Base-by-base conservation (phyloP, 2,113 vertebrate genomes). In the Phalacrocorax carbo region DNA sequence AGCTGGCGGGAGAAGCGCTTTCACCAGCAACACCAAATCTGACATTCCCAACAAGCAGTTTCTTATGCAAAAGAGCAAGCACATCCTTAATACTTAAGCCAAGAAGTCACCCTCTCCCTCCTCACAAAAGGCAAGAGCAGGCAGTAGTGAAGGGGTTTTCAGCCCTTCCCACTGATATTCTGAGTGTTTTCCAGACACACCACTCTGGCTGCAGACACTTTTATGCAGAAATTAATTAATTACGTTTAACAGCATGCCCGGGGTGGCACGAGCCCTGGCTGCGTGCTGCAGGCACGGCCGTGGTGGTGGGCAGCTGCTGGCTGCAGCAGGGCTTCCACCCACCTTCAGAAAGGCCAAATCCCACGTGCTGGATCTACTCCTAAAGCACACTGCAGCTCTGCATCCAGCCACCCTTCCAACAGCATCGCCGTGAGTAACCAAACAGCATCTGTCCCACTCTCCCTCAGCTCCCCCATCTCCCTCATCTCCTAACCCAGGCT, bases 11-110 rank as follows among this genome's bases (percentile, higher is more conserved):
- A 52, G 42, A 52, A 1, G 5, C 65, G 40, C 25, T 48, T 29
- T 23, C 2, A 0, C 16, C 69, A 19, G 1, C 0, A 2, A 30
- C 51, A 3, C 29, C 0, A 8, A 17, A 13, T 10, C 20, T 1
- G 9, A 42, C 4, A 0, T 29, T n/a, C 16, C 40, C 38, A 38
- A 29, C 11, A 0, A 36, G 48, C 26, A 7, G 32, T 14, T 38
- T 52, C 13, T 8, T 9, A 6, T 4, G 19, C 38, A 15, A 6
- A 58, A 32, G 32, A 38, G 54, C 2, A 0, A 86, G 48, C 0
- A 0, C 25, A 40, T n/a, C 54, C 76, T 16, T 12, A 23, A 22
- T 2, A 16, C 10, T 3, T 16, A 68, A 36, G 36, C n/a, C 14
- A 30, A 15, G 10, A 27, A 55, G 27, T 23, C 49, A 29, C 40